A percentile compares a stretch with the other conserved stretches of the same genome.
Conservation (phyloP, 2,888 invertebrate species). For the Phrixothrix hirtus region DNA sequence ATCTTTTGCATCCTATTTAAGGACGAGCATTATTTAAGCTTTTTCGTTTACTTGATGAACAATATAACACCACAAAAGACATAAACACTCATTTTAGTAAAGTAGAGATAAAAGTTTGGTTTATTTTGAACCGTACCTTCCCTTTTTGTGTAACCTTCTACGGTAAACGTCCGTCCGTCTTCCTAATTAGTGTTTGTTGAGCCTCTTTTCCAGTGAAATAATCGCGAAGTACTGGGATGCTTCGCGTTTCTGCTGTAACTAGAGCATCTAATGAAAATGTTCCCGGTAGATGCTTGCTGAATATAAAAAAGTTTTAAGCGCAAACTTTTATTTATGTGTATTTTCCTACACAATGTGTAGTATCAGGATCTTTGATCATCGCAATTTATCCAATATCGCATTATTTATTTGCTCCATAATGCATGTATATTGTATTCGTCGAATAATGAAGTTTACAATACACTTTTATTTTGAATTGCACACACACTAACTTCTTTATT, state of each 20-base stretch:
- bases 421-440: neutral
- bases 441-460: neutral
- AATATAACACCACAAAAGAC: conserved; percentile 28
- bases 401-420: no score
- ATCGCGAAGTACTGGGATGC: conserved; percentile 28
- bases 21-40: conserved; percentile 22
- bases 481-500: conserved; percentile 1
- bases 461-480: neutral
- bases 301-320: conserved; percentile 30
- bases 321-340: conserved; percentile 16
- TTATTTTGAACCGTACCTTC: conserved; percentile 32
- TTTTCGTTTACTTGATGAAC: conserved; percentile 27
- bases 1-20: conserved; percentile 10
- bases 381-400: no score
- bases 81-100: conserved; percentile 32
- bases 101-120: conserved; percentile 29
- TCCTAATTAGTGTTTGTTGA: conserved; percentile 33
- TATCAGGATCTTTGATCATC: no score
- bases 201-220: conserved; percentile 30
- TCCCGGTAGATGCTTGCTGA: conserved; percentile 25
- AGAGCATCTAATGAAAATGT: conserved; percentile 34
- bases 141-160: conserved; percentile 31
- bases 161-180: conserved; percentile 32
- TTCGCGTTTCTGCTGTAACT: conserved; percentile 19
- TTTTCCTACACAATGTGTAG: conserved; percentile 4